Base-by-base conservation (phyloP, 2,797 vertebrate genomes). In the Crax fasciolata region DNA sequence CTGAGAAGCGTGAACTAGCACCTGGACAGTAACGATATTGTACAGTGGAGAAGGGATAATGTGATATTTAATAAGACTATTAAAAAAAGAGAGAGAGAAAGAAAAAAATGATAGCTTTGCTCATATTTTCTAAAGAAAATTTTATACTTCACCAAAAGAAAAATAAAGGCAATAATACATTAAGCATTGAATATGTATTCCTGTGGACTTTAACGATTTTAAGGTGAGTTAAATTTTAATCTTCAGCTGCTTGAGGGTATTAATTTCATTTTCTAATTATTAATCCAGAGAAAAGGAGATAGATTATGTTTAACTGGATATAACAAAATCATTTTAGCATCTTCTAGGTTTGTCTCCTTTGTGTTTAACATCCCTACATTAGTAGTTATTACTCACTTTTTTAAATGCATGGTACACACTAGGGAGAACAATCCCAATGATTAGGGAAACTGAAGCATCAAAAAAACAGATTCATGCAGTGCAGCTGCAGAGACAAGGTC, bases 401-500 rank as follows among this genome's bases (percentile, higher is more conserved):
- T 8, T 57, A 61, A 92, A 96, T 86, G 82, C 62, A 84, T 70
- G 71, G 62, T 52, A 32, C 44, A 46, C 61, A 87, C n/a, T 11
- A 66, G 27, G n/a, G 76, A 96, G 70, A 96, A 92, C 78, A 96
- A 96, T 95, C 84, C 63, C 57, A 87, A 18, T 93, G 84, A 97
- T 93, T 92, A 89, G 82, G 39, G 87, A 96, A 85, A 87, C 66
- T 43, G 65, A 92, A 94, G 62, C 24, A 1, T 84, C 55, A 83
- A 85, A 83, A 89, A 94, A 82, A 7, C 9, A 78, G n/a, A 74
- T 81, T 84, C 52, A 61, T 38, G 6, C 20, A 35, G 30, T 54
- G 51, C 95, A 96, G 92, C 93, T 97, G 92, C 84, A 91, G 46
- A 89, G 48, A 20, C 84, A 91, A 95, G 94, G 89, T 96, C 94